Conservation (phyloP, 2,113 vertebrate species). For the Myiozetetes cayanensis region DNA sequence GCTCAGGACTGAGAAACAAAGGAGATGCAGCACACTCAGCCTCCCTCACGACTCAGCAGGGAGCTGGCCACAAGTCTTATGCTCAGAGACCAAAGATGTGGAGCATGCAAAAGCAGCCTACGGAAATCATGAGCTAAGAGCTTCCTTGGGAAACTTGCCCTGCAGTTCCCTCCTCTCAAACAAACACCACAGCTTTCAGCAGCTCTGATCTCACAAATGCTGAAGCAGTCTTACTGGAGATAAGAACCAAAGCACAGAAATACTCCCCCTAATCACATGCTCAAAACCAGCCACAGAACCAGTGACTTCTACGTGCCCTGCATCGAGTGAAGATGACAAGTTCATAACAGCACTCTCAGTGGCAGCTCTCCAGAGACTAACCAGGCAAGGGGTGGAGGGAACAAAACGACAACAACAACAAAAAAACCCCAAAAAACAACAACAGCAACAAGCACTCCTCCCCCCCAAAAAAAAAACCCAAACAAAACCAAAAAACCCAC, state of each 20-base stretch:
- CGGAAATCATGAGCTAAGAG: conserved; percentile 11
- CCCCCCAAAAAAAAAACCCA: no score
- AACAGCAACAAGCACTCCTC: no score
- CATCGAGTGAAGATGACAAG: neutral
- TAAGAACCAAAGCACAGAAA: neutral
- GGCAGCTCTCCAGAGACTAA: neutral
- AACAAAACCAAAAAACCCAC: no score
- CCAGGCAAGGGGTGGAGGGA: accelerated
- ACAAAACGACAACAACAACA: neutral
- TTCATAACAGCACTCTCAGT: neutral
- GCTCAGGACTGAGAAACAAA: neutral
- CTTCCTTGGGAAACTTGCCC: neutral
- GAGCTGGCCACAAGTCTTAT: neutral
- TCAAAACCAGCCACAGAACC: neutral
- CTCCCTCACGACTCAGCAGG: neutral
- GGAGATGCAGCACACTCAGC: neutral
- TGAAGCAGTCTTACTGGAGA: neutral
- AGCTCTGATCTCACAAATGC: neutral
- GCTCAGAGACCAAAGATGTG: neutral
- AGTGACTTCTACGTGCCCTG: neutral
- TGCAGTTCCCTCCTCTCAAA: neutral
- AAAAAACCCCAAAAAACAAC: neutral
- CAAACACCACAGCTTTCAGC: neutral
- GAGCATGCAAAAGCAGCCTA: neutral
- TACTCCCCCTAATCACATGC: accelerated